Conservation (phyloP, 1,140 invertebrate species). For the Zaprionus capensis region DNA sequence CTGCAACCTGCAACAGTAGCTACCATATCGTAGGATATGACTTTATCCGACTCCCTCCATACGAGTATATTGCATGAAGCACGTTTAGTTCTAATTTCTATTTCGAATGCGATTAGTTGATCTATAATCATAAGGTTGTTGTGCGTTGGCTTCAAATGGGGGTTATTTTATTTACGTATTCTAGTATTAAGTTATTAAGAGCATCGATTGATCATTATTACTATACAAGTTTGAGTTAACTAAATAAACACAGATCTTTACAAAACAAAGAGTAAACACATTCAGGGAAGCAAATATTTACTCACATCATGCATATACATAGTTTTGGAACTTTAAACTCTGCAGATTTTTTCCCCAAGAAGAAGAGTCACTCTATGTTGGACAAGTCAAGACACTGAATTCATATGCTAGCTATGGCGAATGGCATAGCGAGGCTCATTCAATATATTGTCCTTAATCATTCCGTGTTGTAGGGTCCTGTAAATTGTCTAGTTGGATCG, state of each 20-base stretch:
- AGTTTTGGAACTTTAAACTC: too few relatives aligned
- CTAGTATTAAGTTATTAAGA: conserved; percentile 31
- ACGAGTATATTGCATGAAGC: conserved; percentile 6
- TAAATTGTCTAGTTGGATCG: too few relatives aligned
- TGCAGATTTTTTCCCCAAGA: too few relatives aligned
- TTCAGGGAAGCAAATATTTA: too few relatives aligned
- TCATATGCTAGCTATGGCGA: too few relatives aligned
- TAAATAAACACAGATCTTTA: conserved; percentile 28
- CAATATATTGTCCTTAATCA: too few relatives aligned
- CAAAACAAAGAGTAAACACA: not conserved
- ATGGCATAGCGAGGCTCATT: too few relatives aligned
- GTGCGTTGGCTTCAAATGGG: conserved; percentile 28
- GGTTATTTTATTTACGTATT: conserved; percentile 25
- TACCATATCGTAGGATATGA: conserved; percentile 20
- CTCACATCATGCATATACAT: too few relatives aligned
- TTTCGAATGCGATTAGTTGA: conserved; percentile 34
- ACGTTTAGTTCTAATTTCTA: conserved; percentile 11
- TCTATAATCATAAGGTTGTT: conserved; percentile 39
- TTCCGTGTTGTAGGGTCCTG: too few relatives aligned
- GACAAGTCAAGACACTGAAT: too few relatives aligned
- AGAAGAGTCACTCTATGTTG: too few relatives aligned
- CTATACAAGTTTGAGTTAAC: conserved; percentile 22
- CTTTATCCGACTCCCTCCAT: conserved; percentile 10
- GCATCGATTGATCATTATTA: conserved; percentile 21
- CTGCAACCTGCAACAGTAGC: conserved; percentile 9